Conservation (phyloP, 2,113 vertebrate species). For the Elgaria multicarinata region DNA sequence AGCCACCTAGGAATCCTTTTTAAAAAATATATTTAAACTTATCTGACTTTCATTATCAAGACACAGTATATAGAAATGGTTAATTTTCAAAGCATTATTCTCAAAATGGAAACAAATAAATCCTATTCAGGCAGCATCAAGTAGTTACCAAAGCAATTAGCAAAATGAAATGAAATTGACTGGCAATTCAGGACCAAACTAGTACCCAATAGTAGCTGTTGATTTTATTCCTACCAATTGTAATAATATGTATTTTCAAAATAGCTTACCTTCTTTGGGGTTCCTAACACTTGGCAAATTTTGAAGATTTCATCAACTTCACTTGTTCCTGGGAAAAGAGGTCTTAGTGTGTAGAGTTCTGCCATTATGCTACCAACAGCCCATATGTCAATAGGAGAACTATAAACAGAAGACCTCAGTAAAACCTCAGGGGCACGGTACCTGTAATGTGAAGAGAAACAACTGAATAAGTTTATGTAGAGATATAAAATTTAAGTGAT, state of each 20-base stretch:
- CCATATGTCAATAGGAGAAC: constrained; percentile 97
- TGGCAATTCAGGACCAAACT: not conserved
- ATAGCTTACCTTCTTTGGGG: constrained; percentile 90
- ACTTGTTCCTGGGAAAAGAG: constrained; percentile 97
- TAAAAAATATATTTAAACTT: not conserved
- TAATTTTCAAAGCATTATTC: not conserved
- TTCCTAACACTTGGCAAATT: constrained; percentile 97
- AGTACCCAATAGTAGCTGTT: not conserved
- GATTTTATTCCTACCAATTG: not conserved
- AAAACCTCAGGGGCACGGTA: constrained; percentile 98
- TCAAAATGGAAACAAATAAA: not conserved
- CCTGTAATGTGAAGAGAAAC: constrained; percentile 73
- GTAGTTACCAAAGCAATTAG: not conserved
- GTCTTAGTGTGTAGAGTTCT: constrained; percentile 93
- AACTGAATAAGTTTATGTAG: not conserved
- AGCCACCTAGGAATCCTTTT: not conserved
- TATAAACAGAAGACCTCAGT: constrained; percentile 90
- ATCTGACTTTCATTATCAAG: not conserved
- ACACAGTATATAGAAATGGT: not conserved
- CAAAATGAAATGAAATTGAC: not conserved
- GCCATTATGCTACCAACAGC: constrained; percentile 99
- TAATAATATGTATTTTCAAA: not conserved
- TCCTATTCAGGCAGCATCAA: not conserved
- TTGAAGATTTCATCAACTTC: constrained; percentile 99
- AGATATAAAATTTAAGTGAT: not conserved